Conservation (phyloP, 2,888 invertebrate genomes). For the Thecophora atra region DNA sequence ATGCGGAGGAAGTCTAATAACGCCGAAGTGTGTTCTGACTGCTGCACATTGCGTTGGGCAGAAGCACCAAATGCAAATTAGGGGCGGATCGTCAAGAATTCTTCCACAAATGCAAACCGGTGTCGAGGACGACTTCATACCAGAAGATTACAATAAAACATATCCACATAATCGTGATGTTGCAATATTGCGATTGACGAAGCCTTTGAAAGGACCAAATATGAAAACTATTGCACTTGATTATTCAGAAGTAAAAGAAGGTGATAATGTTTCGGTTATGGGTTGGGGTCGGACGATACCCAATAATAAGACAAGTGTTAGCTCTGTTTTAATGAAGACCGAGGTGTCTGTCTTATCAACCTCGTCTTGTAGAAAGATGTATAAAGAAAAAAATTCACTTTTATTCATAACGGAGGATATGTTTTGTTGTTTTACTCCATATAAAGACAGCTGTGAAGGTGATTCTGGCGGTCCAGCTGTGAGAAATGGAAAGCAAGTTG, state of each 20-base stretch:
- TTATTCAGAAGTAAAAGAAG: background rate
- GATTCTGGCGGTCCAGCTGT: constrained; percentile 3
- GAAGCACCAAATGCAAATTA: background rate
- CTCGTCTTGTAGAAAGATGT: background rate
- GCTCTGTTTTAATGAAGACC: background rate
- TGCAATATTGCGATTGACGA: background rate
- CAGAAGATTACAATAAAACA: background rate
- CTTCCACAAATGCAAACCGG: background rate
- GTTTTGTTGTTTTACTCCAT: constrained; percentile 22
- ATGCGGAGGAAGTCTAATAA: background rate
- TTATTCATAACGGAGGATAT: background rate
- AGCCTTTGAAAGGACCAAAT: background rate
- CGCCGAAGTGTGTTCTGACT: constrained; percentile 1
- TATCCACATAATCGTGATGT: background rate
- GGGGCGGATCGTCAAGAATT: background rate
- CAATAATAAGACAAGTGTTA: constrained; percentile 7
- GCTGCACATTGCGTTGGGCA: background rate
- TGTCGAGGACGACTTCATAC: background rate
- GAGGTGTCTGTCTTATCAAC: background rate
- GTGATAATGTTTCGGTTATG: background rate
- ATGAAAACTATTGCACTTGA: background rate
- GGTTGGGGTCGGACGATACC: background rate
- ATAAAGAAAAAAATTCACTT: background rate
- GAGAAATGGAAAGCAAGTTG: background rate
- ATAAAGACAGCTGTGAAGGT: constrained; percentile 28